A percentile compares a stretch with the other conserved stretches of the same genome.
Conservation (phyloP, 2,113 vertebrate species). For the Oreocharis arfaki region DNA sequence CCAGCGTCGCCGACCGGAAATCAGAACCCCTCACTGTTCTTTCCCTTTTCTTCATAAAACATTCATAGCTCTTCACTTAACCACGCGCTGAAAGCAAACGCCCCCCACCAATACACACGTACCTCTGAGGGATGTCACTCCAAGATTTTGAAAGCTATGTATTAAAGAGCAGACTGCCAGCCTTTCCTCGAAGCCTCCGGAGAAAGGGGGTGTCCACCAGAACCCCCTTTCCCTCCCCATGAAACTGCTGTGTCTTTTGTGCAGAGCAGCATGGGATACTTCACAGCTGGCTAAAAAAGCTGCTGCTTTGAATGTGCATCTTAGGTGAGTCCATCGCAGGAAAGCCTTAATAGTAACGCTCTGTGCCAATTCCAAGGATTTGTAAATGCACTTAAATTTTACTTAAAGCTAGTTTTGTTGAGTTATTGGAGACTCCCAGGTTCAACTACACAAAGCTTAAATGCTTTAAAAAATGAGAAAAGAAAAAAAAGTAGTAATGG, state of each 20-base stretch:
- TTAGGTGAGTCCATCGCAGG: not conserved
- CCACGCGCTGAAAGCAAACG: not conserved
- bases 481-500: not conserved
- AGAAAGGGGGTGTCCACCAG: not conserved
- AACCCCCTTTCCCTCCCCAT: not conserved
- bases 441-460: not conserved
- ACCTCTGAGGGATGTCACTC: not conserved
- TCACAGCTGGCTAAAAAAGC: not conserved
- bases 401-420: not conserved
- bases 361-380: not conserved
- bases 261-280: not conserved
- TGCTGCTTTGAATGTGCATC: not conserved
- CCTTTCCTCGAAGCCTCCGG: not conserved
- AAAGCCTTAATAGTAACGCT: not conserved
- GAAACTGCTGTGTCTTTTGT: not conserved
- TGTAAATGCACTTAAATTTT: not conserved
- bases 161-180: not conserved
- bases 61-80: not conserved
- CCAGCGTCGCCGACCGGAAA: fast-evolving
- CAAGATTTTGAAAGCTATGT: not conserved
- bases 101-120: not conserved
- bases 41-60: not conserved
- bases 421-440: not conserved
- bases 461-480: not conserved
- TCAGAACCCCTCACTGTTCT: not conserved